Percentiles rank a stretch among this genome's conserved stretches.
These are phyloP conservation scores for Oligia fasciuncula DNA, from an alignment of 2,888 invertebrate species.

Conservation along the genomic window DNA sequence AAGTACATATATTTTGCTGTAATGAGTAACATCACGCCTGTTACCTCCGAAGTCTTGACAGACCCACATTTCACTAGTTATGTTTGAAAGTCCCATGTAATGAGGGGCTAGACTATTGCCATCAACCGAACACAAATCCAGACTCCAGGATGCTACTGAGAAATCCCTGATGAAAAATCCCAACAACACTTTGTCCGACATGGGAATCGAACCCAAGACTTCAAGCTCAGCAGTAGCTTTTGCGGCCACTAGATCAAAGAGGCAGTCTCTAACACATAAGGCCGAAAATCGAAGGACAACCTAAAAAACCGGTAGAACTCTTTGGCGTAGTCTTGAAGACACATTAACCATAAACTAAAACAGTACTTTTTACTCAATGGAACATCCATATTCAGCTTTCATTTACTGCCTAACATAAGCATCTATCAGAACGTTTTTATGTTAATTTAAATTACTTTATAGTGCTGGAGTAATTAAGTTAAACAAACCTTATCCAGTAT, in stretches of 20 bases:
- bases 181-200: too few species aligned
- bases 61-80: neutral
- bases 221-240: neutral
- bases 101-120: neutral
- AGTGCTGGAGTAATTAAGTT: constrained; percentile 45
- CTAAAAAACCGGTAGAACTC: neutral
- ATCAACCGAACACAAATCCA: neutral
- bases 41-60: neutral
- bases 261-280: neutral
- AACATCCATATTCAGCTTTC: neutral
- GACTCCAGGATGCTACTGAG: neutral
- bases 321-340: neutral
- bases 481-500: constrained; percentile 61
- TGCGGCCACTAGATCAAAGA: neutral
- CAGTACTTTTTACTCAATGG: constrained; percentile 23
- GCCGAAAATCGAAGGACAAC: neutral
- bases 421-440: constrained; percentile 4
- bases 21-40: neutral
- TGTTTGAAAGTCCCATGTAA: neutral
- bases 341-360: constrained; percentile 8
- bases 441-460: constrained; percentile 30
- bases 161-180: neutral
- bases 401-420: constrained; percentile 9
- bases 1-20: neutral
- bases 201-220: too few species aligned